Base-by-base conservation (phyloP, 2,888 invertebrate species). In the Epistrophe eligans region DNA sequence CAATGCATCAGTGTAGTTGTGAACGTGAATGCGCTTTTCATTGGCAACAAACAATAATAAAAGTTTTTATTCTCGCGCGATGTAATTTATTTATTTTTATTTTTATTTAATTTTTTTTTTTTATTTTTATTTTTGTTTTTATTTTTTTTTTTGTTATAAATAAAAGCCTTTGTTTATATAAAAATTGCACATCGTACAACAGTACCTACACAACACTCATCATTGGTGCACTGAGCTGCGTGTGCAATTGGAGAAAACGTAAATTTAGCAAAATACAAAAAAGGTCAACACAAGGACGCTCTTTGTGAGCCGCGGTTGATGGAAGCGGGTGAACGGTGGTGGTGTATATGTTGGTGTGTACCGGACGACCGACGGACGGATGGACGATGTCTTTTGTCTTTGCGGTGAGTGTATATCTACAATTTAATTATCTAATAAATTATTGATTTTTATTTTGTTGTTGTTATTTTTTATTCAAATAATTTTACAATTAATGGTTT, bases 261-360 rank as follows among this genome's bases (percentile, higher is more conserved):
- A 84, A 79, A 80, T 80, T 80, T 76, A 84, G 76, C 84, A 50
- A 67, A 62, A 74, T 48, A 67, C 60, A 64, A 24, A 67, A 80
- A 80, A 85, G 85, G 81, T 81, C 85, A 74, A 40, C 50, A 67
- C 85, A 81, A 85, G 85, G 85, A 85, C 85, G 77, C 74, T 77
- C 70, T 62, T 43, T 57, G 76, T 55, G 80, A n/a, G 28, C 10
- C 10, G 38, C 19, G 13, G 45, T 32, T 43, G 62, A 62, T 48
- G 13, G 17, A 32, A 32, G 28, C n/a, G n/a, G 45, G n/a, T n/a
- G 45, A 7, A 19, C n/a, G n/a, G n/a, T n/a, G n/a, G n/a, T n/a
- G n/a, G n/a, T n/a, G n/a, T n/a, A n/a, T n/a, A n/a, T n/a, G n/a
- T n/a, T n/a, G n/a, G n/a, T n/a, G n/a, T n/a, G n/a, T n/a, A n/a